Conservation (phyloP, 2,797 vertebrate species). For the Syngnathus rostellatus region DNA sequence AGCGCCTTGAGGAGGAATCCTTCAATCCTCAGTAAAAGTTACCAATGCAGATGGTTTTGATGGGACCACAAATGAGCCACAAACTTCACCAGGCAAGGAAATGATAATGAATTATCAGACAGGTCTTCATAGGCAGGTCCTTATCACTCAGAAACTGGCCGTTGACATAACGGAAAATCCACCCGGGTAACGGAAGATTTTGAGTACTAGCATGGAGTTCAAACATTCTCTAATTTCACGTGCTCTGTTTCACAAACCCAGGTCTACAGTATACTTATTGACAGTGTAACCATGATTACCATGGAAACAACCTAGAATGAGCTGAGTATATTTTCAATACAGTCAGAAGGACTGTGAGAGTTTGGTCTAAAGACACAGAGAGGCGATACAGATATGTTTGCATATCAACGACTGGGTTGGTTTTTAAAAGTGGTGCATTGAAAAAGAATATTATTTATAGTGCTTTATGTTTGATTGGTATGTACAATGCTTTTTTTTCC, state of each 20-base stretch:
- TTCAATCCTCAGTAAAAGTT: too few relatives aligned
- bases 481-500: too few relatives aligned
- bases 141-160: background rate
- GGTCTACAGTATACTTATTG: background rate
- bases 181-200: background rate
- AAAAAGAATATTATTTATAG: too few relatives aligned
- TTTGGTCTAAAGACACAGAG: background rate
- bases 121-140: background rate
- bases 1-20: too few relatives aligned
- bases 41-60: too few relatives aligned
- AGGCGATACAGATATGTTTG: background rate
- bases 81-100: too few relatives aligned
- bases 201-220: background rate
- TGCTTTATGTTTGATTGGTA: too few relatives aligned
- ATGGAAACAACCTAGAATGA: background rate
- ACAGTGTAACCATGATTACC: background rate
- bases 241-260: background rate
- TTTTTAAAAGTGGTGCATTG: too few relatives aligned
- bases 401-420: too few relatives aligned
- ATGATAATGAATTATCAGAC: too few relatives aligned
- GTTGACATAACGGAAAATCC: background rate
- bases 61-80: too few relatives aligned
- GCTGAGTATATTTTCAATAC: background rate
- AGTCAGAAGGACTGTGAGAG: background rate
- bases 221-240: background rate